Conservation (phyloP, 2,797 vertebrate genomes). For the Valencia hispanica region DNA sequence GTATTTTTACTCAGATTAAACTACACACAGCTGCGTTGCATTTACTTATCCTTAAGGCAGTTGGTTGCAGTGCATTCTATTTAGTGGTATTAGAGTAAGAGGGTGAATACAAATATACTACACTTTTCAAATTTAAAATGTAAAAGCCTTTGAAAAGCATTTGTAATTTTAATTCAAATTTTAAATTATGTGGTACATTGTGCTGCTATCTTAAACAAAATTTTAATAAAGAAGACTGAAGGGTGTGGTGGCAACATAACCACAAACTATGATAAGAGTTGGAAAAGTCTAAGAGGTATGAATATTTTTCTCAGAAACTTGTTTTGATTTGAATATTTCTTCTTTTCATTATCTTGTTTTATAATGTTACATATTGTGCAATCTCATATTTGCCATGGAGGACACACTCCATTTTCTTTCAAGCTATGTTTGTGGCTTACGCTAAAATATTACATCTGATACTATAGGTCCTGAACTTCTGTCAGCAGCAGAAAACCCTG, state of each 20-base stretch:
- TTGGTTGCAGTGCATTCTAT: neutral
- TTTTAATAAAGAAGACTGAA: neutral
- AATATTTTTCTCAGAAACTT: neutral
- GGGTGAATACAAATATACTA: neutral
- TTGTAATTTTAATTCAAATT: neutral
- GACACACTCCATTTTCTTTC: neutral
- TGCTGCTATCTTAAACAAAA: neutral
- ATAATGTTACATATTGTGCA: neutral
- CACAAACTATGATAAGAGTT: neutral
- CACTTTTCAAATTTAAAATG: neutral
- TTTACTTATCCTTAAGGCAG: neutral
- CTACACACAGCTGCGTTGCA: too few relatives aligned
- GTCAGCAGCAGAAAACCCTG: constrained; percentile 88
- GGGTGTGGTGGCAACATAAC: neutral
- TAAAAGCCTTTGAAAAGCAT: neutral
- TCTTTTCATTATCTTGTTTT: neutral
- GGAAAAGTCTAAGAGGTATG: neutral
- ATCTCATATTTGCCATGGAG: neutral
- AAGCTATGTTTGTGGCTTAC: neutral
- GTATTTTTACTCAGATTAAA: neutral
- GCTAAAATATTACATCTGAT: neutral
- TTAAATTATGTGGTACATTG: neutral
- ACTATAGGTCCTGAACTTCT: constrained; percentile 81
- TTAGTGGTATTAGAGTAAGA: neutral
- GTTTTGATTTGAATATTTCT: neutral